phyloP scores from a whole-genome alignment of 2,113 vertebrate species.

The Nyctibius bracteatus region DNA sequence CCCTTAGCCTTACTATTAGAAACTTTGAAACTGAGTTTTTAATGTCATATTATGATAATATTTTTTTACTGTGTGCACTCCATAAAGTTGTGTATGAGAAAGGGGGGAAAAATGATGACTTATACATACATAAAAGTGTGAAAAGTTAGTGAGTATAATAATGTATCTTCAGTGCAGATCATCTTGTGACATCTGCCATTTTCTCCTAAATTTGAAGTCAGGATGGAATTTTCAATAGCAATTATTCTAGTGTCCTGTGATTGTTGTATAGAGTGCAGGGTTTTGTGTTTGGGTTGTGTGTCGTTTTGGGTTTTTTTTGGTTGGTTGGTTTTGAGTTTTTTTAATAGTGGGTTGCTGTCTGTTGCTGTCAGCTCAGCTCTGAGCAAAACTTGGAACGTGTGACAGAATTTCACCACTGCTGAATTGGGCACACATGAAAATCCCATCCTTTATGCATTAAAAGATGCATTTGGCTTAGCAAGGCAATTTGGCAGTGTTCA shows the following conservation, averaged over 20 bases:
- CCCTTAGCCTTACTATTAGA: neutral
- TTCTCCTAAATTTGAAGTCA: neutral
- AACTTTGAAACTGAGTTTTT: neutral
- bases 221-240: neutral
- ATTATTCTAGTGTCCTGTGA: neutral
- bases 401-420: neutral
- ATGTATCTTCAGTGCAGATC: neutral
- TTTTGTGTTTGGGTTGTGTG: neutral
- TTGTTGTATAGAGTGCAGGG: accelerated
- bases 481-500: neutral
- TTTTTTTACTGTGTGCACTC: neutral
- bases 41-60: neutral
- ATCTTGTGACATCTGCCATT: neutral
- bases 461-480: neutral
- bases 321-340: too few relatives aligned
- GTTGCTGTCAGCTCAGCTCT: neutral
- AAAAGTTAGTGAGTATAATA: neutral
- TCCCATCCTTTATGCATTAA: neutral
- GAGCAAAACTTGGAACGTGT: neutral
- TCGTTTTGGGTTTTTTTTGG: neutral
- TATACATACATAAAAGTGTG: neutral
- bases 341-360: neutral
- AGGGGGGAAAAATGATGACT: accelerated
- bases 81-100: neutral
- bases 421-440: neutral